Evolutionary conservation across 2,888 invertebrate genomes (phyloP).

Genomic region (Cryptops parisi): DNA sequence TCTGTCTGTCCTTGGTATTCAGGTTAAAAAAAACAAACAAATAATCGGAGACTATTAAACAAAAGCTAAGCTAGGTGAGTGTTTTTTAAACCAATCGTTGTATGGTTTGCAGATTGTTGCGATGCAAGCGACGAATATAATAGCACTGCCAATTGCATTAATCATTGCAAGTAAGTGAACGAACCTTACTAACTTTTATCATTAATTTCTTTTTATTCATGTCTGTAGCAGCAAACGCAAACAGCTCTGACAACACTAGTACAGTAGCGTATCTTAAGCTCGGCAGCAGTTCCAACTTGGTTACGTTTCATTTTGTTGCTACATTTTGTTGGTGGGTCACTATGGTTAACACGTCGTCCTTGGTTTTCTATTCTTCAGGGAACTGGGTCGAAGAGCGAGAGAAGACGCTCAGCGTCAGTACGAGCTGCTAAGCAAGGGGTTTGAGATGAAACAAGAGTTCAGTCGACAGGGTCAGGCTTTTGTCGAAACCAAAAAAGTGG

Average conservation of each 20-base stretch:
- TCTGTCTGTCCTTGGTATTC: too few species aligned
- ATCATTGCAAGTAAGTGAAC: slow-evolving; percentile 48
- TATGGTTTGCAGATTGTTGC: slow-evolving; percentile 51
- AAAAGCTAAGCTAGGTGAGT: too few species aligned
- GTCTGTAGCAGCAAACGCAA: too few species aligned
- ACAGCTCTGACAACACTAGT: too few species aligned
- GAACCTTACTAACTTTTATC: neutral
- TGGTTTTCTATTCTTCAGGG: slow-evolving; percentile 29
- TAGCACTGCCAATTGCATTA: slow-evolving; percentile 46
- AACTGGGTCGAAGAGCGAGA: slow-evolving; percentile 56
- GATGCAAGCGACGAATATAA: slow-evolving; percentile 45
- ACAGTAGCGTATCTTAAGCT: too few species aligned
- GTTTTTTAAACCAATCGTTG: too few species aligned
- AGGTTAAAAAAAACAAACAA: too few species aligned
- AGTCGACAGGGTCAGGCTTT: slow-evolving; percentile 58
- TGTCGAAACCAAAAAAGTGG: slow-evolving; percentile 49
- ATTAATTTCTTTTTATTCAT: too few species aligned
- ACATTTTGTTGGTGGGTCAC: too few species aligned
- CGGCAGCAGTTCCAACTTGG: too few species aligned
- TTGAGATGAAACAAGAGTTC: slow-evolving; percentile 54
- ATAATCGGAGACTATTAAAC: too few species aligned
- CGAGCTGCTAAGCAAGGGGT: slow-evolving; percentile 64
- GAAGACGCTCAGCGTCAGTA: slow-evolving; percentile 49
- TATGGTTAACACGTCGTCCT: neutral
- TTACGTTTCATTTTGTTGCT: too few species aligned